phyloP scores from a whole-genome alignment of 2,888 invertebrate genomes.

The Platycheirus albimanus region DNA sequence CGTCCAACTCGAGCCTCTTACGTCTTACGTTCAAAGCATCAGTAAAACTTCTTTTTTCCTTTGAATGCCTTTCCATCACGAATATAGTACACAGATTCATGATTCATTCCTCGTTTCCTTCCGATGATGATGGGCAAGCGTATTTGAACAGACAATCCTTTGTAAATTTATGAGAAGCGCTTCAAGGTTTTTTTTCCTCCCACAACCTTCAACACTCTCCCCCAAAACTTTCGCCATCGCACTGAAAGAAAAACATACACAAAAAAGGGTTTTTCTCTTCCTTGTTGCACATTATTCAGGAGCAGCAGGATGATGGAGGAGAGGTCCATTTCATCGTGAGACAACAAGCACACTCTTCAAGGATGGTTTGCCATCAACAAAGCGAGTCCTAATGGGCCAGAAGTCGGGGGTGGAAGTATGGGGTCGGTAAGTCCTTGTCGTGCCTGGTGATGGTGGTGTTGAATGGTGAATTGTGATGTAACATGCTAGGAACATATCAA shows the following conservation, averaged over 20 bases:
- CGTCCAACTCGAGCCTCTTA: no score
- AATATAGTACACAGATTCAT: slow-evolving; percentile 2
- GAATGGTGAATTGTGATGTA: slow-evolving; percentile 67
- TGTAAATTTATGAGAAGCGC: slow-evolving; percentile 63
- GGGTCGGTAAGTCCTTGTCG: slow-evolving; percentile 20
- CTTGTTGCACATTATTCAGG: slow-evolving; percentile 57
- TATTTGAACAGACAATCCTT: slow-evolving; percentile 62
- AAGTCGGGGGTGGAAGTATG: neutral
- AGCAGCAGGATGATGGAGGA: neutral
- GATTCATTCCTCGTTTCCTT: slow-evolving; percentile 12
- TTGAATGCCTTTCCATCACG: slow-evolving; percentile 51
- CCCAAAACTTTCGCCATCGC: neutral
- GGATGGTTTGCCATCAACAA: slow-evolving; percentile 72
- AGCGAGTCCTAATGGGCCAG: slow-evolving; percentile 68
- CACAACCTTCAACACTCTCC: no score
- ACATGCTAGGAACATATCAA: slow-evolving; percentile 71
- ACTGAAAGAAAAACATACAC: slow-evolving; percentile 46
- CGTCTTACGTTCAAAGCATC: neutral
- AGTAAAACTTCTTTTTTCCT: slow-evolving; percentile 16
- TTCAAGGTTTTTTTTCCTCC: slow-evolving; percentile 44
- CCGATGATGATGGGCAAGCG: slow-evolving; percentile 37
- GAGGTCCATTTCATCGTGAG: slow-evolving; percentile 62
- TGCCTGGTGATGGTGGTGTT: slow-evolving; percentile 40
- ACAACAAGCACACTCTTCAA: slow-evolving; percentile 68
- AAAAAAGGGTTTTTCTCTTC: slow-evolving; percentile 20